Conservation (phyloP, 2,113 vertebrate species). For the Grallaria varia region DNA sequence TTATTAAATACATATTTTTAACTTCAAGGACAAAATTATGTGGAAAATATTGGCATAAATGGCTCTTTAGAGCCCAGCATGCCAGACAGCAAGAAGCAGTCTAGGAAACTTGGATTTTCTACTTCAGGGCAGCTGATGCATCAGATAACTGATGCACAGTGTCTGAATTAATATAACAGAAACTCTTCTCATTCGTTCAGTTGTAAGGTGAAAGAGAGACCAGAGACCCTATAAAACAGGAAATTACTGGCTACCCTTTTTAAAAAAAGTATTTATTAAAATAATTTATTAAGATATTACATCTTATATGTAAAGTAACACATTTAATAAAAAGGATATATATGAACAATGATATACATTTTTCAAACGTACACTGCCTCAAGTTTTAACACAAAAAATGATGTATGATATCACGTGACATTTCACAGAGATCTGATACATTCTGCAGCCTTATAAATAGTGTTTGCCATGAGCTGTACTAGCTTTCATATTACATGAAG, state of each 20-base stretch:
- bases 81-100: background rate
- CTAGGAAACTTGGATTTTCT: background rate
- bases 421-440: background rate
- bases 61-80: background rate
- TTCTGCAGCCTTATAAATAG: background rate
- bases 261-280: too few relatives aligned
- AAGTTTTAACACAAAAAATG: background rate
- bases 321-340: background rate
- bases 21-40: background rate
- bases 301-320: background rate
- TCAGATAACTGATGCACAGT: background rate
- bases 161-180: background rate
- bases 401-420: background rate
- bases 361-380: background rate
- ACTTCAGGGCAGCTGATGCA: background rate
- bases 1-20: background rate
- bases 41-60: background rate
- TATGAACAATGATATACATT: background rate
- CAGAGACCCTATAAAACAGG: background rate
- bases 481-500: background rate
- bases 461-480: background rate
- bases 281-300: background rate
- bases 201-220: background rate
- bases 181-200: background rate
- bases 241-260: background rate